phyloP scores from a whole-genome alignment of 2,888 invertebrate species.

The Xestia xanthographa region DNA sequence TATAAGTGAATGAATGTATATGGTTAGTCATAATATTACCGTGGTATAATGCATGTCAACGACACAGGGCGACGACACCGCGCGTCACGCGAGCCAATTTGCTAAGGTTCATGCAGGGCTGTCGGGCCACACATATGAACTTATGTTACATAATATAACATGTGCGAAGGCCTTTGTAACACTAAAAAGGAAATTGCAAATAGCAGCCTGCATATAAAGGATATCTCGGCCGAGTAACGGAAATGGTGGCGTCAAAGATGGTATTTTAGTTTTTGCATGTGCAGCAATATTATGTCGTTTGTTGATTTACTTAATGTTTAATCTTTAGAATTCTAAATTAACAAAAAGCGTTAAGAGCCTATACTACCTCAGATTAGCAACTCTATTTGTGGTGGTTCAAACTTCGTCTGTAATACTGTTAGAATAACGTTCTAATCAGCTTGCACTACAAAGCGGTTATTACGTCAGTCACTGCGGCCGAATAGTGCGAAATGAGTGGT shows the following conservation, averaged over 20 bases:
- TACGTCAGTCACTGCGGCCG: no score
- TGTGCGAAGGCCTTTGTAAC: neutral
- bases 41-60: conserved; percentile 52
- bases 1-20: neutral
- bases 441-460: no score
- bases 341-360: neutral
- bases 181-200: conserved; percentile 19
- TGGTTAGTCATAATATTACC: no score
- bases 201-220: neutral
- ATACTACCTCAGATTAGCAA: no score
- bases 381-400: no score
- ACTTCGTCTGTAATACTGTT: no score
- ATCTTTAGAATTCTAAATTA: neutral
- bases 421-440: no score
- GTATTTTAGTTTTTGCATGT: neutral
- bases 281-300: neutral
- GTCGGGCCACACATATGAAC: conserved; percentile 9
- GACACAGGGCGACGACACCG: conserved; percentile 53
- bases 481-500: no score
- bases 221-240: neutral
- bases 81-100: conserved; percentile 59
- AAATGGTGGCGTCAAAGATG: neutral
- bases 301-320: neutral
- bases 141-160: neutral
- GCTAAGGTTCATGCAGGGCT: conserved; percentile 44